phyloP scores from a whole-genome alignment of 2,797 vertebrate species.

The Cirrhinus mrigala region DNA sequence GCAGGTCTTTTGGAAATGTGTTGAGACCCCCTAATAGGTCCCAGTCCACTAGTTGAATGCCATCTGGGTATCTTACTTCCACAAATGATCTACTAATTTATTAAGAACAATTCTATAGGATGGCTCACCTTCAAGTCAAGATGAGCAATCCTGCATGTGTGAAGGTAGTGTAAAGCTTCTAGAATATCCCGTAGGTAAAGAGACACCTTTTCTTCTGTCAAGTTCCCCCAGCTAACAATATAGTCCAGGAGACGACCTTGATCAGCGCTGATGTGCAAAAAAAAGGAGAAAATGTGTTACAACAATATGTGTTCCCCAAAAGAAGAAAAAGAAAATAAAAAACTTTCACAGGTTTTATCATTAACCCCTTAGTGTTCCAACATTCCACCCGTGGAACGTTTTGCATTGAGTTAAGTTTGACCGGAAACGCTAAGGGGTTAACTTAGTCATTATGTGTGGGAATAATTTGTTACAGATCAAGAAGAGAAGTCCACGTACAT shows the following conservation, averaged over 20 bases:
- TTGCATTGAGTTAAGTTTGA: no score
- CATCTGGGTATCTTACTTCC: not conserved
- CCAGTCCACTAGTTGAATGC: not conserved
- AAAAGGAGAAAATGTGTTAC: not conserved
- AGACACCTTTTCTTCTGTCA: slow-evolving; percentile 95
- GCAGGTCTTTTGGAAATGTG: not conserved
- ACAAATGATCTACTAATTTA: not conserved
- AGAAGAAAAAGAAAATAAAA: not conserved
- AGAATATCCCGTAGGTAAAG: slow-evolving; percentile 90
- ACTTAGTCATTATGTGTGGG: not conserved
- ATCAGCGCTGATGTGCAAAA: slow-evolving; percentile 82
- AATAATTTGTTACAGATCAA: not conserved
- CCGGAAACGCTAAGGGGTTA: no score
- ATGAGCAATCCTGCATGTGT: slow-evolving; percentile 94
- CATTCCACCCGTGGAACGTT: no score
- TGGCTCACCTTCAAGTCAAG: slow-evolving; percentile 93
- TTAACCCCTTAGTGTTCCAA: no score
- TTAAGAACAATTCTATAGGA: not conserved
- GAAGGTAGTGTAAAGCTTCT: slow-evolving; percentile 96
- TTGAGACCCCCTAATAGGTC: not conserved
- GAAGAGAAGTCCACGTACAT: slow-evolving; percentile 81
- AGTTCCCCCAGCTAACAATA: slow-evolving; percentile 94
- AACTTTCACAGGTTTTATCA: not conserved
- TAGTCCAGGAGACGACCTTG: slow-evolving; percentile 97
- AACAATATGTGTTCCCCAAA: not conserved